These are phyloP conservation scores for Hippocampus zosterae DNA, from an alignment of 2,113 vertebrate species.

Conservation along the genomic window DNA sequence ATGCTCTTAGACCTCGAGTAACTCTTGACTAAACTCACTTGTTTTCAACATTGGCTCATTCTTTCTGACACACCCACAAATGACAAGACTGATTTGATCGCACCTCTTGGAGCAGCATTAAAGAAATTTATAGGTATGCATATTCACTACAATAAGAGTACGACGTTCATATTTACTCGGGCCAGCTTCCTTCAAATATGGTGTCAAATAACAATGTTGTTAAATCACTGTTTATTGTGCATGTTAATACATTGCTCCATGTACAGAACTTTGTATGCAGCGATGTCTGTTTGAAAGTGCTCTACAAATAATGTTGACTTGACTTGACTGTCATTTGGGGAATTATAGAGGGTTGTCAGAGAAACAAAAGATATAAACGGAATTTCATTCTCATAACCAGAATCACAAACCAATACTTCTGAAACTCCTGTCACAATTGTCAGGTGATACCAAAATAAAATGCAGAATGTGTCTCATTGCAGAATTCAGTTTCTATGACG, in stretches of 20 bases:
- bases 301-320: no score
- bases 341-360: constrained; percentile 22
- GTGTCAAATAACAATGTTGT: constrained; percentile 53
- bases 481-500: no score
- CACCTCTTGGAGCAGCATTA: constrained; percentile 35
- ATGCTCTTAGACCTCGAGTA: constrained; percentile 34
- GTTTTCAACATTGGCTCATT: constrained; percentile 34
- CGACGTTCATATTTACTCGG: constrained; percentile 58
- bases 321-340: constrained; percentile 28
- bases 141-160: constrained; percentile 55
- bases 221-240: no score
- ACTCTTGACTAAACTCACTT: constrained; percentile 46
- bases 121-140: constrained; percentile 32
- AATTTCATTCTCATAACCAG: constrained; percentile 11
- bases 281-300: no score
- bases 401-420: no score
- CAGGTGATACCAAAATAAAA: no score
- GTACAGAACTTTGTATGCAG: no score
- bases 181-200: constrained; percentile 56
- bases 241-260: no score
- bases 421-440: no score
- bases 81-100: constrained; percentile 29
- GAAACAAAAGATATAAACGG: constrained; percentile 29
- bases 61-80: constrained; percentile 3
- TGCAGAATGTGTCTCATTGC: no score